Conservation (phyloP, 2,797 vertebrate genomes). For the Taenioides sp. region DNA sequence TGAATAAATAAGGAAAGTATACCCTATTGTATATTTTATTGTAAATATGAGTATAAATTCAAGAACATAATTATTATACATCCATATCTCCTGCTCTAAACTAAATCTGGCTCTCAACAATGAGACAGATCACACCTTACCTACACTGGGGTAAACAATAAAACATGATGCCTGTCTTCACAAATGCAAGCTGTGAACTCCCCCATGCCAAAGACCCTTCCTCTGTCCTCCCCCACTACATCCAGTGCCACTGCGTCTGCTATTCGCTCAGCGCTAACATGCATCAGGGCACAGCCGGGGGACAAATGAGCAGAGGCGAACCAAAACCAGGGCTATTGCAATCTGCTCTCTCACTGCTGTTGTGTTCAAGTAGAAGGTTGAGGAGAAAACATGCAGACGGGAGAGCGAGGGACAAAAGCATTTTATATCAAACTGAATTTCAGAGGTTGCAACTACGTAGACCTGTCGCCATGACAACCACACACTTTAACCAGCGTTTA, state of each 20-base stretch:
- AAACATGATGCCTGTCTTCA: conserved; percentile 41
- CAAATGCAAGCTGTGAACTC: conserved; percentile 46
- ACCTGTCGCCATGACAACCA: conserved; percentile 78
- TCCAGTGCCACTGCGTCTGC: conserved; percentile 51
- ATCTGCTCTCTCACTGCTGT: conserved; percentile 2
- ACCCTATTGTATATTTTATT: neutral
- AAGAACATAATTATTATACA: conserved; percentile 7
- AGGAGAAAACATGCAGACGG: conserved; percentile 41
- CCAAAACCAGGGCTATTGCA: neutral
- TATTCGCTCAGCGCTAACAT: conserved; percentile 52
- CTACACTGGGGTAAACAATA: conserved; percentile 43
- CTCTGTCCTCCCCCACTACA: conserved; percentile 48
- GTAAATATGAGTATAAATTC: conserved; percentile 28
- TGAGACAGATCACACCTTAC: conserved; percentile 56
- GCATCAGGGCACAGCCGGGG: conserved; percentile 62
- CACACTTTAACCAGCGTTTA: conserved; percentile 72
- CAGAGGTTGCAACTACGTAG: conserved; percentile 58
- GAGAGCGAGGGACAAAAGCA: conserved; percentile 50
- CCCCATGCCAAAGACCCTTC: conserved; percentile 51
- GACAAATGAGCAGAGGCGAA: conserved; percentile 41
- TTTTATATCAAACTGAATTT: conserved; percentile 70
- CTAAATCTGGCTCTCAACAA: conserved; percentile 37
- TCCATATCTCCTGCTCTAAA: conserved; percentile 50
- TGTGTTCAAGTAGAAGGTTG: conserved; percentile 22
- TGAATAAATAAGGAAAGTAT: conserved; percentile 8